phyloP scores from a whole-genome alignment of 2,797 vertebrate species.

The Gymnothorax javanicus region DNA sequence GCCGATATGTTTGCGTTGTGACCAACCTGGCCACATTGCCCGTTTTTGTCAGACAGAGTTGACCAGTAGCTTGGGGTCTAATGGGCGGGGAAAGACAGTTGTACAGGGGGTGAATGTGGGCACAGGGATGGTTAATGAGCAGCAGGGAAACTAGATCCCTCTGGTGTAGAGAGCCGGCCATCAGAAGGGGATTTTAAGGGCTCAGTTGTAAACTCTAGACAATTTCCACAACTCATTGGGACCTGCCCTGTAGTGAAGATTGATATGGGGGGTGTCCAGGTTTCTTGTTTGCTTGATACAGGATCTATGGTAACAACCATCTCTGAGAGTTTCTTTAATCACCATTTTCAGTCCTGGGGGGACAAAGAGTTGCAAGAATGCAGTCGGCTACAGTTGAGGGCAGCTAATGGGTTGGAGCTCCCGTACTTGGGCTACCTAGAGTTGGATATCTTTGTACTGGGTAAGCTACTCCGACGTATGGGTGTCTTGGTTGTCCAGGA shows the following conservation, averaged over 20 bases:
- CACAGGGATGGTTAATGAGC: neutral
- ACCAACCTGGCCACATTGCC: neutral
- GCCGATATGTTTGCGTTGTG: neutral
- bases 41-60: neutral
- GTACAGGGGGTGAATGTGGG: neutral
- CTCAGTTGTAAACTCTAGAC: neutral
- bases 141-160: neutral
- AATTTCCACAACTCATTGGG: neutral
- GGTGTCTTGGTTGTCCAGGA: neutral
- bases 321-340: neutral
- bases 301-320: neutral
- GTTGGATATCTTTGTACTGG: neutral
- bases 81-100: neutral
- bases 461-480: neutral
- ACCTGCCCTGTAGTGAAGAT: neutral
- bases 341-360: neutral
- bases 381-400: neutral
- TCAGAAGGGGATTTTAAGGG: neutral
- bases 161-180: neutral
- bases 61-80: neutral
- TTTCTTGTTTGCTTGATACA: neutral
- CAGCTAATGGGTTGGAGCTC: neutral
- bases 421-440: neutral
- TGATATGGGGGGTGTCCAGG: neutral
- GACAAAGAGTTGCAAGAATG: neutral